phyloP scores from a whole-genome alignment of 2,888 invertebrate species.

The Caenorhabditis virilis region DNA sequence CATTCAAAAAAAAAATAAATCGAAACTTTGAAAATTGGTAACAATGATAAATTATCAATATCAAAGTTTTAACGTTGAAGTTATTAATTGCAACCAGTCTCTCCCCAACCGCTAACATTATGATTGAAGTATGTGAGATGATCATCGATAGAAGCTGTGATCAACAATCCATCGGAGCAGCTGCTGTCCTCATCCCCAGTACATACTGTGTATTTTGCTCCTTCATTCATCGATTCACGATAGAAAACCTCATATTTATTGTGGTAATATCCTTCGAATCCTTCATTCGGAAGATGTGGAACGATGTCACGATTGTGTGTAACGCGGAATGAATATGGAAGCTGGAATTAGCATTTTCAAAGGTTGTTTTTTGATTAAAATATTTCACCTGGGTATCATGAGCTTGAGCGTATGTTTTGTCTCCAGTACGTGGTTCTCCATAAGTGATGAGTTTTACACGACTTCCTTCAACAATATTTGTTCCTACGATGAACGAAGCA shows the following conservation, averaged over 20 bases:
- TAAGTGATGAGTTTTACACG: constrained; percentile 53
- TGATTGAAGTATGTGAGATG: constrained; percentile 56
- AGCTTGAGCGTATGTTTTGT: constrained; percentile 43
- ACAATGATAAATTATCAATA: no score
- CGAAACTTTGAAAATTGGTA: no score
- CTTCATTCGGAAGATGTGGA: constrained; percentile 53
- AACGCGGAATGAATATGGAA: constrained; percentile 44
- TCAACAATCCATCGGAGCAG: constrained; percentile 45
- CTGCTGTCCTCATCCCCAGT: constrained; percentile 36
- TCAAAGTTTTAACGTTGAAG: no score
- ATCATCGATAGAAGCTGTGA: constrained; percentile 49
- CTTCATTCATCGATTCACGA: constrained; percentile 38
- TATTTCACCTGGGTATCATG: constrained; percentile 45
- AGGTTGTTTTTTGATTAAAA: no score
- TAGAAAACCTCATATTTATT: constrained; percentile 52
- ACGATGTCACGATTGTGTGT: constrained; percentile 53
- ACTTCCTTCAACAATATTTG: constrained; percentile 14
- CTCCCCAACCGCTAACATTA: constrained; percentile 47
- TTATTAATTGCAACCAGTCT: constrained; percentile 46
- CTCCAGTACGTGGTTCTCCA: constrained; percentile 61
- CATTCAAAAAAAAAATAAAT: no score
- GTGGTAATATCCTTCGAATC: constrained; percentile 51
- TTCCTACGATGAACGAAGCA: constrained; percentile 39
- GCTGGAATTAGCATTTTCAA: constrained; percentile 11
- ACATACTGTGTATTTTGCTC: constrained; percentile 31